A percentile compares a stretch with the other conserved stretches of the same genome.
Evolutionary conservation across 2,113 vertebrate species (phyloP).

Genomic region (Anser brachyrhynchus): DNA sequence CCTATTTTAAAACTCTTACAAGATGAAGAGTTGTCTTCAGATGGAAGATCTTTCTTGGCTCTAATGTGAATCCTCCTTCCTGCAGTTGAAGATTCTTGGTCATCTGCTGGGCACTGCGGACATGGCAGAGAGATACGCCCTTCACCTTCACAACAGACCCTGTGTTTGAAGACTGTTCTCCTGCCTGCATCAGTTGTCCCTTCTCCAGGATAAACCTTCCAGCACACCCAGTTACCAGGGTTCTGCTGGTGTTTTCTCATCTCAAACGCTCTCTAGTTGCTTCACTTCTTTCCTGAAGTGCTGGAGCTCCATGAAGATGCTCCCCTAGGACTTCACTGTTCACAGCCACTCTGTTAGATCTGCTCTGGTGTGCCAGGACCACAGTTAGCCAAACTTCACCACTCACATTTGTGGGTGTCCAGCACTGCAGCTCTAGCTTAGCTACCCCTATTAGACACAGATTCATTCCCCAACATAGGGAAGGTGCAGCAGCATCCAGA

Average conservation of each 20-base stretch:
- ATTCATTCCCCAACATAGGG: neutral
- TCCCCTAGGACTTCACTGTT: neutral
- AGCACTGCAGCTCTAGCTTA: neutral
- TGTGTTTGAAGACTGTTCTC: neutral
- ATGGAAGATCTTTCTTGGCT: neutral
- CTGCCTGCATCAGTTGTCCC: neutral
- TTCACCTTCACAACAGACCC: neutral
- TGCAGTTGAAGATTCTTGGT: neutral
- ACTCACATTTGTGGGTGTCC: rapidly evolving
- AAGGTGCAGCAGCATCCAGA: neutral
- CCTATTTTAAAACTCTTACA: neutral
- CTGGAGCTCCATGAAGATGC: neutral
- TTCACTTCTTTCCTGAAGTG: neutral
- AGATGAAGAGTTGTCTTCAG: neutral
- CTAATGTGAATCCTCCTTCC: neutral
- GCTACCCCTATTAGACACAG: neutral
- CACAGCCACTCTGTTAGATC: neutral
- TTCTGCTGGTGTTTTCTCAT: neutral
- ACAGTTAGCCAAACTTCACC: neutral
- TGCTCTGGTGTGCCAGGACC: neutral
- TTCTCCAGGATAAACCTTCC: neutral
- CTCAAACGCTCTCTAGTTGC: neutral
- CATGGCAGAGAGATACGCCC: neutral
- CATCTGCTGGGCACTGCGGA: neutral
- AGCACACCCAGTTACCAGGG: neutral